Evolutionary conservation across 1,140 invertebrate genomes (phyloP), one percentile per base, ranked within the genome.

Genomic region (Cydia splendana): DNA sequence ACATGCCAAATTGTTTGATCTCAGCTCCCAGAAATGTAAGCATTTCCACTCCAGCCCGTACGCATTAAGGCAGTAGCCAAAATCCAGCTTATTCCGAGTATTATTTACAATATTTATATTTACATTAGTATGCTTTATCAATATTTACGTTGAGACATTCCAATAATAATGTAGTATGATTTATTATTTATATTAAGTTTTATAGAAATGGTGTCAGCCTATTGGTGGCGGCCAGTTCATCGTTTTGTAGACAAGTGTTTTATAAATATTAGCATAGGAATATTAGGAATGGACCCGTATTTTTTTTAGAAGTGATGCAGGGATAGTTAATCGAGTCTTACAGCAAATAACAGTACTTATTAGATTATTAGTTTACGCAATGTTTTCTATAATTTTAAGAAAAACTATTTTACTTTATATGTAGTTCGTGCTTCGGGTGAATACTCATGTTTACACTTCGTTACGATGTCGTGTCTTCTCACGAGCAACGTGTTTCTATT

Each of bases 1-100:
- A 71, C 67, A 71, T 38, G 67, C 67, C 67, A 71, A 71, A 71
- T 71, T 71, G 67, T 71, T 71, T 71, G 67, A 71, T 71, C 67
- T 71, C 67, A 71, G 57, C 57, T 7, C 57, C 57, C 57, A 62
- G 7, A 62, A 62, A 62, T 62, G 57, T 62, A 62, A 2, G 53
- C 15, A 4, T 57, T 18, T 18, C 15, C 7, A 57, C 18, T n/a
- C 53, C 53, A 57, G 57, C 57, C 57, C 57, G 9, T 62, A 62
- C 57, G 18, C 57, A 62, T 62, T 20, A 62, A 4, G 57, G 57
- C 57, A 62, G 57, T 62, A 62, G 57, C 57, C 18, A 62, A 20
- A 62, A 12, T 62, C 7, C 67, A 71, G 67, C 67, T 71, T 71
- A 18, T 71, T 62, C 57, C 12, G 57, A 62, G 57, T 62, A 62